Evolutionary conservation across 1,140 invertebrate species (phyloP).

Genomic region (Zaprionus ghesquierei): DNA sequence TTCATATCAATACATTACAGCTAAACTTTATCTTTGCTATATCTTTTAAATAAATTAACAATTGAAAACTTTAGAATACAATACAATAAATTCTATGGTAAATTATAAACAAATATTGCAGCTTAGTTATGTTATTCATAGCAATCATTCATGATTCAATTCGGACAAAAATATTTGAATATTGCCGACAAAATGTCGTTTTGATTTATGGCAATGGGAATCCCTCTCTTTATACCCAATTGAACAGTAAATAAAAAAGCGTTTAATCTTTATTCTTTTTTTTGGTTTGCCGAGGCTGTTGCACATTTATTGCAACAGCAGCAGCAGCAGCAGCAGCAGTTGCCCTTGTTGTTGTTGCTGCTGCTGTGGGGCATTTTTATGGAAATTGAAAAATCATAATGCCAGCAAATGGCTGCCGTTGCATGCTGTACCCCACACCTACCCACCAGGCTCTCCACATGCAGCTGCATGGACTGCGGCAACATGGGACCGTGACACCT

Average conservation of each 20-base stretch:
- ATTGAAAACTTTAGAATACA: too few relatives aligned
- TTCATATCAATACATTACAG: too few relatives aligned
- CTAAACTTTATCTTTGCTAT: too few relatives aligned
- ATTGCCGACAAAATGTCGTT: not conserved
- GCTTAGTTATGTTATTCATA: not conserved
- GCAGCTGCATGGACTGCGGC: constrained; percentile 6
- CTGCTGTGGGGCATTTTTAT: constrained; percentile 32
- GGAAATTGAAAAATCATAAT: constrained; percentile 51
- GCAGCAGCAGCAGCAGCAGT: not conserved
- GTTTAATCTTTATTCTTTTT: constrained; percentile 30
- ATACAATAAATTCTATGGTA: not conserved
- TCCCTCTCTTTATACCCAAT: constrained; percentile 18
- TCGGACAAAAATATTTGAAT: not conserved
- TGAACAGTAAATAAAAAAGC: constrained; percentile 38
- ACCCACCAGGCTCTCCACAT: not conserved
- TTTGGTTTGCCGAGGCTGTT: not conserved
- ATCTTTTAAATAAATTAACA: too few relatives aligned
- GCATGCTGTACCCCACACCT: not conserved
- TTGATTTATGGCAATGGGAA: constrained; percentile 21
- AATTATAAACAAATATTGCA: not conserved
- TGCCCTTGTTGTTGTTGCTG: constrained; percentile 8
- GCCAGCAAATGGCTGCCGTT: constrained; percentile 35
- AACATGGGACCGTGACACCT: constrained; percentile 27
- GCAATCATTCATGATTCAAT: not conserved
- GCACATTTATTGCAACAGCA: constrained; percentile 1